These are phyloP conservation scores for Vulpes ferrilata DNA, from an alignment of 2,113 vertebrate genomes.

Conservation along the genomic window DNA sequence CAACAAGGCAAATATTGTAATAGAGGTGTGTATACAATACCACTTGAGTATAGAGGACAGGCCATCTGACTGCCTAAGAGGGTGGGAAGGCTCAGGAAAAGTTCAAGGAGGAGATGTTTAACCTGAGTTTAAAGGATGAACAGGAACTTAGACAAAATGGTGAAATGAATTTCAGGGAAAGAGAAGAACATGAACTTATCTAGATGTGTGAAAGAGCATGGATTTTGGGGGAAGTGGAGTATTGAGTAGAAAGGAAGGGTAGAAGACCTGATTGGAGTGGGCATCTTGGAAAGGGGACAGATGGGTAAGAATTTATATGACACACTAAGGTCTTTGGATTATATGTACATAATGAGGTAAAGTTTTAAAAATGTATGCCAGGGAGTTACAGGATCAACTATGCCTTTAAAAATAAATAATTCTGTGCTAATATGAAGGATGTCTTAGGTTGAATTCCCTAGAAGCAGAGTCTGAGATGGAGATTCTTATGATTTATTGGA, in stretches of 20 bases:
- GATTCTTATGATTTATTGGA: constrained; percentile 18
- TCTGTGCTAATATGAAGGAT: not conserved
- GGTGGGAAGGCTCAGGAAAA: not conserved
- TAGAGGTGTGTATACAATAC: not conserved
- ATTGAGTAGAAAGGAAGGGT: not conserved
- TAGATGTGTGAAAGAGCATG: not conserved
- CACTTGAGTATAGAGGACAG: not conserved
- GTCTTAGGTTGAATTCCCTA: not conserved
- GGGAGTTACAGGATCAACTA: not conserved
- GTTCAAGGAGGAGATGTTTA: not conserved
- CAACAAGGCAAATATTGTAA: not conserved
- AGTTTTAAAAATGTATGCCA: not conserved
- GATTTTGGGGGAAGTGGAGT: not conserved
- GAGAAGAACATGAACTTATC: not conserved
- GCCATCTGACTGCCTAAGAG: not conserved
- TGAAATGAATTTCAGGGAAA: constrained; percentile 12
- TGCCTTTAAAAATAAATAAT: constrained; percentile 9
- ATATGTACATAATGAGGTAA: not conserved
- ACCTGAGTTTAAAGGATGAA: not conserved
- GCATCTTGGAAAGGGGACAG: not conserved
- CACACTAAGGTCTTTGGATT: not conserved
- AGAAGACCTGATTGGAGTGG: not conserved
- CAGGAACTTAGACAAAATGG: not conserved
- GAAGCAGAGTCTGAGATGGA: not conserved
- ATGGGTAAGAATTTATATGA: constrained; percentile 4